phyloP scores from a whole-genome alignment of 2,888 invertebrate genomes.

The Nephrotoma appendiculata region DNA sequence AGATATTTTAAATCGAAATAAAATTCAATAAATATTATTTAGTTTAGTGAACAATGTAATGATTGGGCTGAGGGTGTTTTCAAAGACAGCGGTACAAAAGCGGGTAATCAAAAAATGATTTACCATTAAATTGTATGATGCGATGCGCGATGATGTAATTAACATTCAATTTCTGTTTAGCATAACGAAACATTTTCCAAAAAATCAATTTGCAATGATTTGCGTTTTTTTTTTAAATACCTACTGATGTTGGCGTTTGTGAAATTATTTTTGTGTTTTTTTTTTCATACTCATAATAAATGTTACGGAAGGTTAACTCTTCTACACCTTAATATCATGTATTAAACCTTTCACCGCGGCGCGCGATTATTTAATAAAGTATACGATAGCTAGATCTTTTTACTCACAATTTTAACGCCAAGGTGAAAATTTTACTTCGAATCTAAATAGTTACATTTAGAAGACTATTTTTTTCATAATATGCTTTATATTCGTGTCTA shows the following conservation, averaged over 20 bases:
- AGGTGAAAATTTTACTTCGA: background rate
- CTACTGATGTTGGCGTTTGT: background rate
- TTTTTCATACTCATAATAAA: background rate
- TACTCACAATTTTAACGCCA: background rate
- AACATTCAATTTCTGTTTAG: background rate
- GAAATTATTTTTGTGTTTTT: background rate
- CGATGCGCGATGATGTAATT: background rate
- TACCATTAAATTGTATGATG: background rate
- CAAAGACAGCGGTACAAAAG: background rate
- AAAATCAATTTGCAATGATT: background rate
- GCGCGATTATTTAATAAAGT: background rate
- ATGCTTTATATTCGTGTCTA: background rate
- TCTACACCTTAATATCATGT: background rate
- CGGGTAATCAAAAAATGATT: background rate
- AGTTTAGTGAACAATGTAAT: background rate
- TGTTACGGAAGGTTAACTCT: background rate
- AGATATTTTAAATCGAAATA: background rate
- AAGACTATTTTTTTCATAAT: background rate
- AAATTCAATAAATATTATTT: background rate
- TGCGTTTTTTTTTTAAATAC: background rate
- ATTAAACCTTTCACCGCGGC: background rate
- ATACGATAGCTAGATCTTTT: background rate
- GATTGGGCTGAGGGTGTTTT: background rate
- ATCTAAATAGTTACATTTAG: background rate
- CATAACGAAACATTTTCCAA: background rate